phyloP scores from a whole-genome alignment of 1,140 invertebrate genomes.

The Apis cerana region DNA sequence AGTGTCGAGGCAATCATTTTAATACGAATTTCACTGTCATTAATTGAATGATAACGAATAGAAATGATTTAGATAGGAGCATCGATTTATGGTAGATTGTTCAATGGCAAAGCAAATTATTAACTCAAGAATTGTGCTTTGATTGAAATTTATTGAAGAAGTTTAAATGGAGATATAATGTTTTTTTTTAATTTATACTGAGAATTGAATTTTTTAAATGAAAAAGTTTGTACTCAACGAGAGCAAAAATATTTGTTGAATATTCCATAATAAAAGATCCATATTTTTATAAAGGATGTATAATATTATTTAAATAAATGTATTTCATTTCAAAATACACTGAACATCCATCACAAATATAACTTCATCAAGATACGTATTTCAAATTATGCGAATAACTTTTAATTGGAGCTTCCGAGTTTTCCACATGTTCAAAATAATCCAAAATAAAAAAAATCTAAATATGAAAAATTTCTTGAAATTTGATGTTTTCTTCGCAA shows the following conservation, averaged over 20 bases:
- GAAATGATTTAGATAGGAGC: background rate
- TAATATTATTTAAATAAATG: too few species aligned
- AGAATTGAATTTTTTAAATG: too few species aligned
- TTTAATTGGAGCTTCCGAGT: background rate
- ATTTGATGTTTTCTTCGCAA: background rate
- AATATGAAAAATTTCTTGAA: background rate
- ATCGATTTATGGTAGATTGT: background rate
- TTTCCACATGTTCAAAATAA: background rate
- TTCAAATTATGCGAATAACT: background rate
- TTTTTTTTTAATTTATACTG: too few species aligned
- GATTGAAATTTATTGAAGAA: background rate
- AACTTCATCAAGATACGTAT: background rate
- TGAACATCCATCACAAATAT: background rate
- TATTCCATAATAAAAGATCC: too few species aligned
- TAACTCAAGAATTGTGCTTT: background rate
- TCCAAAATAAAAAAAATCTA: background rate
- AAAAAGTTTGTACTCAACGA: too few species aligned
- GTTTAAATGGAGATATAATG: too few species aligned
- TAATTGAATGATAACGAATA: background rate
- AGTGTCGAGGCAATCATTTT: background rate
- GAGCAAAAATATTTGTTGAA: too few species aligned
- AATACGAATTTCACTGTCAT: background rate
- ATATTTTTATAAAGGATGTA: too few species aligned
- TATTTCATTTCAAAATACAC: too few species aligned
- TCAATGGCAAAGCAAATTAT: background rate